These are phyloP conservation scores for Cheilosia soror DNA, from an alignment of 2,888 invertebrate species.

Conservation along the genomic window DNA sequence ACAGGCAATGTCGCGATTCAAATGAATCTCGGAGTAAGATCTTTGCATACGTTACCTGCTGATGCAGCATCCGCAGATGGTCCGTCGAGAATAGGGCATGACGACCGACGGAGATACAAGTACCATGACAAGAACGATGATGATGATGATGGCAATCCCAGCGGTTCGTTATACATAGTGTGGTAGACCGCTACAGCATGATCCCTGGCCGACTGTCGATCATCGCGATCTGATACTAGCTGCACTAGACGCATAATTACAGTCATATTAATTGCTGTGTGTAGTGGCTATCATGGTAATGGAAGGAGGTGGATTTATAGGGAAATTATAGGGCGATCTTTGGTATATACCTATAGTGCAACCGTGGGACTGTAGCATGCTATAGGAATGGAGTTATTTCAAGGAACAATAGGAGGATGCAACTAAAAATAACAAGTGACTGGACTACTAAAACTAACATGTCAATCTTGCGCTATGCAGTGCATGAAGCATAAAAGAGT, in stretches of 20 bases:
- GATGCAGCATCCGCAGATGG: slow-evolving; percentile 34
- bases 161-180: slow-evolving; percentile 12
- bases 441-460: too few species aligned
- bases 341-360: slow-evolving; percentile 6
- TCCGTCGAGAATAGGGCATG: slow-evolving; percentile 60
- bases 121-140: slow-evolving; percentile 48
- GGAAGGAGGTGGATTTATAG: slow-evolving; percentile 39
- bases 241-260: slow-evolving; percentile 73
- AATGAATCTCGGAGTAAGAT: slow-evolving; percentile 73
- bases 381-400: neutral
- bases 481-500: too few species aligned
- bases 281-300: slow-evolving; percentile 51
- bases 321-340: slow-evolving; percentile 51
- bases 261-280: slow-evolving; percentile 69
- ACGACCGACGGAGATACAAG: slow-evolving; percentile 26
- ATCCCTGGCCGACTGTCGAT: slow-evolving; percentile 68
- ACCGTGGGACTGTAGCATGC: slow-evolving; percentile 49
- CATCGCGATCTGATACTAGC: slow-evolving; percentile 67
- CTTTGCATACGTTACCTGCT: slow-evolving; percentile 72
- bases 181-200: slow-evolving; percentile 58
- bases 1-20: slow-evolving; percentile 73
- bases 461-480: too few species aligned
- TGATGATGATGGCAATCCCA: slow-evolving; percentile 49
- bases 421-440: too few species aligned
- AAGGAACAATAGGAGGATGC: slow-evolving; percentile 11